These are phyloP conservation scores for Aleiodes testaceus DNA, from an alignment of 2,888 invertebrate species.

Conservation along the genomic window DNA sequence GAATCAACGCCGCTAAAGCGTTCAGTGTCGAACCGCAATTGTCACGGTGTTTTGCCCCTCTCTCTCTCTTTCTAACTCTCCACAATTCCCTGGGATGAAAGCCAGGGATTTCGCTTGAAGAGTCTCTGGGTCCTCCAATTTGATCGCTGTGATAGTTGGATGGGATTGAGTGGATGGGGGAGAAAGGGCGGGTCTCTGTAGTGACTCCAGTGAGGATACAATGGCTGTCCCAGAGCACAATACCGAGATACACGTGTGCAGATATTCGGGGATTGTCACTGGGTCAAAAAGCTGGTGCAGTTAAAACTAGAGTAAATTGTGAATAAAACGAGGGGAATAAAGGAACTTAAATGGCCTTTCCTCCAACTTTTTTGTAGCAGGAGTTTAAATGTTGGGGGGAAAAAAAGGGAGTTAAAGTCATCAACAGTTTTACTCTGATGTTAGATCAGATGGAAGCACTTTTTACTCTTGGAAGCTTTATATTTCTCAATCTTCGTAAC, in stretches of 20 bases:
- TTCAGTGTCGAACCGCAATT: constrained; percentile 22
- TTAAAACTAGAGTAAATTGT: not conserved
- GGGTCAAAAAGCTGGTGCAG: not conserved
- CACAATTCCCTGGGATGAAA: constrained; percentile 20
- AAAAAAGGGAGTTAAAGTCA: too few relatives aligned
- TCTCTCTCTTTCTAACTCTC: not conserved
- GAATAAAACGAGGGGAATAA: not conserved
- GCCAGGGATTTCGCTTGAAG: constrained; percentile 23
- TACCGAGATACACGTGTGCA: constrained; percentile 17
- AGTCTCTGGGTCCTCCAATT: constrained; percentile 19
- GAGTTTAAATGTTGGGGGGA: too few relatives aligned
- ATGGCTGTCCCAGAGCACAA: constrained; percentile 11
- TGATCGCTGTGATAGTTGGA: constrained; percentile 24
- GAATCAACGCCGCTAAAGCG: constrained; percentile 3
- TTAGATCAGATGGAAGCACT: not conserved
- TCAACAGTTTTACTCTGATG: too few relatives aligned
- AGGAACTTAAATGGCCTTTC: too few relatives aligned
- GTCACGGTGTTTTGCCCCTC: constrained; percentile 5
- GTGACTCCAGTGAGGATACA: constrained; percentile 5
- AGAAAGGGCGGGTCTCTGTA: not conserved
- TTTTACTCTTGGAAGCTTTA: not conserved
- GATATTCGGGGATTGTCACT: not conserved
- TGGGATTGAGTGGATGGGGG: not conserved
- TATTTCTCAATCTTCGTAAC: not conserved
- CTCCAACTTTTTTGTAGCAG: too few relatives aligned